A percentile compares a stretch with the other conserved stretches of the same genome.
Conservation (phyloP, 2,113 vertebrate genomes). For the Gallinago jamesoni region DNA sequence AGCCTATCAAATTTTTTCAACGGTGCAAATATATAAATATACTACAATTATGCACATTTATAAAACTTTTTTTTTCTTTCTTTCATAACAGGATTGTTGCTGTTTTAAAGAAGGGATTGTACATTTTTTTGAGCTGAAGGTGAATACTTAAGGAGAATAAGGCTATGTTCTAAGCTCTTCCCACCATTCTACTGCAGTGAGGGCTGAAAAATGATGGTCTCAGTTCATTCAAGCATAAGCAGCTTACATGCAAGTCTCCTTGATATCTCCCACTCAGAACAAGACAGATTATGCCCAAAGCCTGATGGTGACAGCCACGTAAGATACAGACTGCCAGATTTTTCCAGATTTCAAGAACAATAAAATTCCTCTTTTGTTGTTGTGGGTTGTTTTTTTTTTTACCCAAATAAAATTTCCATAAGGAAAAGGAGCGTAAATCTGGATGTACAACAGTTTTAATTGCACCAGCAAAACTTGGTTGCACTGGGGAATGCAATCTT, state of each 20-base stretch:
- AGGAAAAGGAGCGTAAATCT: not conserved
- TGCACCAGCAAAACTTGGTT: not conserved
- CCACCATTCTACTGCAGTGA: fast-evolving
- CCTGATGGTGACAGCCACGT: not conserved
- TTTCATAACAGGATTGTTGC: not conserved
- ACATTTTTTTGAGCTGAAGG: not conserved
- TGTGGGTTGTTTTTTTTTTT: fast-evolving
- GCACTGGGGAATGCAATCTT: not conserved
- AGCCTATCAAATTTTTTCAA: not conserved
- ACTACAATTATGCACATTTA: not conserved
- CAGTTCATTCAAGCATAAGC: not conserved
- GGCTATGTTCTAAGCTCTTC: not conserved
- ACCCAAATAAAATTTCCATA: not conserved
- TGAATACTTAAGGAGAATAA: not conserved
- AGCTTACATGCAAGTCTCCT: not conserved
- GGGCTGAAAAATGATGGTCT: not conserved
- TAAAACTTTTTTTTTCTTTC: not conserved
- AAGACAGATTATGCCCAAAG: not conserved
- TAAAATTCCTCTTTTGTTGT: not conserved
- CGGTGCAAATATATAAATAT: not conserved
- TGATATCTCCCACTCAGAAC: not conserved
- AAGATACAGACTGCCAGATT: not conserved
- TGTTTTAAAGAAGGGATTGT: not conserved
- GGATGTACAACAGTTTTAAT: not conserved
- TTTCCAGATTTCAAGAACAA: not conserved